Conservation (phyloP, 2,888 invertebrate species). For the Bruchidius siliquastri region DNA sequence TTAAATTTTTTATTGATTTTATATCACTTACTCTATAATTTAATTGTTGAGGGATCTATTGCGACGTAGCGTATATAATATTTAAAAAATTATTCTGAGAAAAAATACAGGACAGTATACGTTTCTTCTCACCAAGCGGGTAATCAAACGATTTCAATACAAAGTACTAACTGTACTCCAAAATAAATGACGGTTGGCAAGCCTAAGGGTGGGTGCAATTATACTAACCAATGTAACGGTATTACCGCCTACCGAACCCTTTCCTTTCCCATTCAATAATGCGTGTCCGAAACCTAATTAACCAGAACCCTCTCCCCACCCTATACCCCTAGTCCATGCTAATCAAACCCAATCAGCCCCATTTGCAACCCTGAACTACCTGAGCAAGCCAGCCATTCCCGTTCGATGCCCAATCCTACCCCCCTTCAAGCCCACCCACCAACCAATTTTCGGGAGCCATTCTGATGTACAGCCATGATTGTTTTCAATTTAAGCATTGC, state of each 20-base stretch:
- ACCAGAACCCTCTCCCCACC: not conserved
- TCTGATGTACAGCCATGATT: constrained; percentile 59
- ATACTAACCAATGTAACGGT: not conserved
- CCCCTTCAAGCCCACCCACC: constrained; percentile 14
- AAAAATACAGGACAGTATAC: too few species aligned
- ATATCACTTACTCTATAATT: too few species aligned
- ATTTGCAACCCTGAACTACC: not conserved
- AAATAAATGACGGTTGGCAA: too few species aligned
- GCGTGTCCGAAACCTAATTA: not conserved
- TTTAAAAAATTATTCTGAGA: too few species aligned
- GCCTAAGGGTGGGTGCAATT: not conserved
- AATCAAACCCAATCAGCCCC: not conserved
- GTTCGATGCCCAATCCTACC: constrained; percentile 10
- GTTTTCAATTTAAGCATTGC: constrained; percentile 45
- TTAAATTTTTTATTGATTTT: too few species aligned
- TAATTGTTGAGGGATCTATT: too few species aligned
- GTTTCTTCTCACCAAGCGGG: too few species aligned
- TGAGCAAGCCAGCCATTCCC: not conserved
- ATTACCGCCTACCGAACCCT: not conserved
- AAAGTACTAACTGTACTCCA: too few species aligned
- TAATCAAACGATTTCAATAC: too few species aligned
- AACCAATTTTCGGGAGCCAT: constrained; percentile 45
- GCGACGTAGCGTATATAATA: too few species aligned
- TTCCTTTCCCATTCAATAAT: not conserved
- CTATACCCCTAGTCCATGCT: not conserved